Conservation (phyloP, 2,888 invertebrate species). For the Xestia xanthographa region DNA sequence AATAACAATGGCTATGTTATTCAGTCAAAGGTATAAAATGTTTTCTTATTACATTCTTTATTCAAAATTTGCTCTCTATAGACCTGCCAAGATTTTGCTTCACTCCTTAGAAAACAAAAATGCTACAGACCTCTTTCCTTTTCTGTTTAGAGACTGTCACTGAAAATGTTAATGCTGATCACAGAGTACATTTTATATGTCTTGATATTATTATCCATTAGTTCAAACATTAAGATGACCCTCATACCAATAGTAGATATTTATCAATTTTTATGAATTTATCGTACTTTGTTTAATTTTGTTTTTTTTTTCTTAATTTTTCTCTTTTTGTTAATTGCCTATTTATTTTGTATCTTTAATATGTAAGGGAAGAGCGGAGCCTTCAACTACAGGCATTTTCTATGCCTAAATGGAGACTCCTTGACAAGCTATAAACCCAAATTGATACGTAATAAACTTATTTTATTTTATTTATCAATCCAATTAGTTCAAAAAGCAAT, state of each 20-base stretch:
- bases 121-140: background rate
- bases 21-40: background rate
- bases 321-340: too few species aligned
- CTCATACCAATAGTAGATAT: background rate
- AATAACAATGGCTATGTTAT: background rate
- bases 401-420: too few species aligned
- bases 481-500: background rate
- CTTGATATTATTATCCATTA: background rate
- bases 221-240: background rate
- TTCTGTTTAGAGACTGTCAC: background rate
- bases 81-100: background rate
- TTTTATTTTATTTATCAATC: background rate
- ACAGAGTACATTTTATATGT: too few species aligned
- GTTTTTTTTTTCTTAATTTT: too few species aligned
- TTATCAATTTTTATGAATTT: too few species aligned
- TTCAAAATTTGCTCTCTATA: background rate
- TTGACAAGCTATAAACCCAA: too few species aligned
- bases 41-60: background rate
- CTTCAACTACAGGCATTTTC: too few species aligned
- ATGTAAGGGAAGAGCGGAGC: too few species aligned
- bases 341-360: too few species aligned
- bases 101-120: background rate
- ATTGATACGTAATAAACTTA: too few species aligned
- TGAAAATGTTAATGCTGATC: background rate
- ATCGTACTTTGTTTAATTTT: too few species aligned